These are phyloP conservation scores for Pectinophora gossypiella DNA, from an alignment of 1,140 invertebrate species.

Conservation along the genomic window DNA sequence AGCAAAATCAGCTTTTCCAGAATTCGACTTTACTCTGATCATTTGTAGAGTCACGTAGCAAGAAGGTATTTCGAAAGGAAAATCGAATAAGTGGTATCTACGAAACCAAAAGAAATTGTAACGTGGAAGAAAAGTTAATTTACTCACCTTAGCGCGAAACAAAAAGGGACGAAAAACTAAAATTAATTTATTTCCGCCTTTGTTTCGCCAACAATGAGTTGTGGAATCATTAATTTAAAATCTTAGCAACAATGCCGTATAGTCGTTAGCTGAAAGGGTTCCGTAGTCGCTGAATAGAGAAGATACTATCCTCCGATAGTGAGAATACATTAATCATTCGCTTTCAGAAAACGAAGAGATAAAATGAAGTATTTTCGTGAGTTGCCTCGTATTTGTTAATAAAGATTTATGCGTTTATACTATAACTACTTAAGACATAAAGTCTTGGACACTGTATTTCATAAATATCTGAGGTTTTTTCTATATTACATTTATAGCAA, in stretches of 20 bases:
- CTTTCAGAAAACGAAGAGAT: background rate
- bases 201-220: constrained; percentile 9
- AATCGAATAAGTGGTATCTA: no score
- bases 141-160: constrained; percentile 1
- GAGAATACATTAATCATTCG: constrained; percentile 12
- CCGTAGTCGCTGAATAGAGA: constrained; percentile 5
- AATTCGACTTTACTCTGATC: no score
- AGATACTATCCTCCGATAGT: constrained; percentile 7
- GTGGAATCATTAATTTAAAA: constrained; percentile 13
- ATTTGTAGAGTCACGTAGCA: no score
- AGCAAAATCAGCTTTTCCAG: no score
- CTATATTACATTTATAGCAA: no score
- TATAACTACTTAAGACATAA: no score
- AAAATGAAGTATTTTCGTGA: constrained; percentile 4
- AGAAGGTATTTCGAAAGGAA: no score
- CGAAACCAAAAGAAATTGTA: no score
- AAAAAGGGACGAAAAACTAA: constrained; percentile 6
- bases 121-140: background rate
- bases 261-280: constrained; percentile 10
- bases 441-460: no score
- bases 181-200: constrained; percentile 12
- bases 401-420: constrained; percentile 10
- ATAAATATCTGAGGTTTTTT: no score
- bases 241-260: constrained; percentile 12
- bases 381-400: constrained; percentile 3